Conservation (phyloP, 2,113 vertebrate genomes). For the Myocastor coypus region DNA sequence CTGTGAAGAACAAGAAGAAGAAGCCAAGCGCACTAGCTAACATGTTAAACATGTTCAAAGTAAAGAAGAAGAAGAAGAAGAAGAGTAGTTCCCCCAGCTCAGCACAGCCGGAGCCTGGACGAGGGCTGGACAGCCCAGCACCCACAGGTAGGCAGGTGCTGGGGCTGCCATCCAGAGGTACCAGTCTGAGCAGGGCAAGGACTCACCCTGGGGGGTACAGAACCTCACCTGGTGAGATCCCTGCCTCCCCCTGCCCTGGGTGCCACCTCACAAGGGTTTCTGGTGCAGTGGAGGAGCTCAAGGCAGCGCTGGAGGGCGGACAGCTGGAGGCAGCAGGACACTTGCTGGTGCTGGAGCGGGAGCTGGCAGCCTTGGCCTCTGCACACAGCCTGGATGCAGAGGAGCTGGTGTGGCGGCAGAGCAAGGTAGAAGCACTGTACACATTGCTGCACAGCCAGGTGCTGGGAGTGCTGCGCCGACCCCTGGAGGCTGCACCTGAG, state of each 20-base stretch:
- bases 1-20: not conserved
- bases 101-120: fast-evolving
- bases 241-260: not conserved
- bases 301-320: conserved; percentile 68
- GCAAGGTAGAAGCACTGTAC: conserved; percentile 85
- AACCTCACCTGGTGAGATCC: not conserved
- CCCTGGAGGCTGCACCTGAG: conserved; percentile 81
- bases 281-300: conserved; percentile 75
- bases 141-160: conserved; percentile 60
- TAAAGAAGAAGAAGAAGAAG: conserved; percentile 67
- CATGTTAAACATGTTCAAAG: conserved; percentile 66
- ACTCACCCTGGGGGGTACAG: not conserved
- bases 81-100: not conserved
- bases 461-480: conserved; percentile 82
- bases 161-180: fast-evolving
- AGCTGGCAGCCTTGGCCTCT: conserved; percentile 75
- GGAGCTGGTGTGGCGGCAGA: conserved; percentile 72
- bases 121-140: fast-evolving
- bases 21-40: conserved; percentile 32
- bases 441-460: conserved; percentile 84
- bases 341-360: conserved; percentile 88
- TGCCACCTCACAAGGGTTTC: not conserved
- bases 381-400: conserved; percentile 47
- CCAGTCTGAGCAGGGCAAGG: not conserved
- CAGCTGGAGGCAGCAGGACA: conserved; percentile 73